Conservation (phyloP, 2,888 invertebrate genomes). For the Apotomis betuletana region DNA sequence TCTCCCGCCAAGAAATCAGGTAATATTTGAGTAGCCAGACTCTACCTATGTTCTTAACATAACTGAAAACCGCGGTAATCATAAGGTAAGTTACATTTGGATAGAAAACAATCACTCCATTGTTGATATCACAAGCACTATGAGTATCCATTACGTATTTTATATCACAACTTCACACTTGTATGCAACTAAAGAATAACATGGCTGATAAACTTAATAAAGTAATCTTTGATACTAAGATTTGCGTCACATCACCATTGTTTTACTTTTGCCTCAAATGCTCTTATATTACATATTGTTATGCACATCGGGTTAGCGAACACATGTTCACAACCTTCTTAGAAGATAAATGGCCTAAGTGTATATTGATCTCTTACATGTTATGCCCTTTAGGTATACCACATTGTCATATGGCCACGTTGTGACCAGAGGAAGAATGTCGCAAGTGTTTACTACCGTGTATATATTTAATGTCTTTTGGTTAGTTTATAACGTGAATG, state of each 20-base stretch:
- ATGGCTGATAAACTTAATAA: neutral
- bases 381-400: neutral
- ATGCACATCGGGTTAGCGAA: conserved; percentile 23
- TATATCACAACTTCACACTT: neutral
- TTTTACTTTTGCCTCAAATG: conserved; percentile 24
- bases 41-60: too few relatives aligned
- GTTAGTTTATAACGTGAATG: conserved; percentile 9
- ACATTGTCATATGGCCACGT: neutral
- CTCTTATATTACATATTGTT: conserved; percentile 29
- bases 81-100: too few relatives aligned
- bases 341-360: neutral
- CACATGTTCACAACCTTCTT: conserved; percentile 10
- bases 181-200: neutral
- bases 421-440: too few relatives aligned
- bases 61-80: too few relatives aligned
- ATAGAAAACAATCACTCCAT: too few relatives aligned
- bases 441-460: too few relatives aligned
- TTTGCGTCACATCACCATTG: conserved; percentile 18
- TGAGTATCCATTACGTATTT: too few relatives aligned
- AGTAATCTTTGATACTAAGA: conserved; percentile 5
- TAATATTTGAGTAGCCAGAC: too few relatives aligned
- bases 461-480: too few relatives aligned
- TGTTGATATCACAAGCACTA: too few relatives aligned
- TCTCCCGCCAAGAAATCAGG: too few relatives aligned
- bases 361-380: neutral